Conservation (phyloP, 2,888 invertebrate genomes). For the Hypolimnas misippus region DNA sequence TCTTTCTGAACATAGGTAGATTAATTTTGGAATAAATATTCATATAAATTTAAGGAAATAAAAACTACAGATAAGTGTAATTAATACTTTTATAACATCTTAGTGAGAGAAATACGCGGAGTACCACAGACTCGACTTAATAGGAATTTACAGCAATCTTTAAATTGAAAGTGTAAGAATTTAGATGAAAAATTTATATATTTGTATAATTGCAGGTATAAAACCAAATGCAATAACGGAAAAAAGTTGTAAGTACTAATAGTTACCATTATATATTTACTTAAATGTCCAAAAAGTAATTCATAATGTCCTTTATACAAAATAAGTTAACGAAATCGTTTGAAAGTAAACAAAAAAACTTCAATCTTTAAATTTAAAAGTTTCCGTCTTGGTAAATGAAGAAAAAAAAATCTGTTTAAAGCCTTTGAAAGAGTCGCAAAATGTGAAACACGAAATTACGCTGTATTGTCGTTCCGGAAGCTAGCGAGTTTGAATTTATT, state of each 20-base stretch:
- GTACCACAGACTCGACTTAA: background rate
- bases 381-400: conserved; percentile 8
- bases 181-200: background rate
- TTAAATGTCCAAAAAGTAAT: too few relatives aligned
- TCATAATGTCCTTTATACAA: too few relatives aligned
- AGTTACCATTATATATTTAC: background rate
- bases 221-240: too few relatives aligned
- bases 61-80: too few relatives aligned
- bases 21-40: too few relatives aligned
- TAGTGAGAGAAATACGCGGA: too few relatives aligned
- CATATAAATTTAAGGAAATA: too few relatives aligned
- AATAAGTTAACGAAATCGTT: too few relatives aligned
- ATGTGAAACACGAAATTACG: conserved; percentile 34
- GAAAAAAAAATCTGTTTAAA: conserved; percentile 24
- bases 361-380: background rate
- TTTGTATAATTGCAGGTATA: background rate
- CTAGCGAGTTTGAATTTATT: conserved; percentile 38
- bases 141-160: background rate
- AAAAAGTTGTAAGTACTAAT: background rate
- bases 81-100: too few relatives aligned
- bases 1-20: too few relatives aligned
- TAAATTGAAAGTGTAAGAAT: background rate
- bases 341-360: background rate
- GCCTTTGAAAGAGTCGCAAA: conserved; percentile 27
- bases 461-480: conserved; percentile 32